Evolutionary conservation across 2,888 invertebrate genomes (phyloP), one percentile per base, ranked within the genome.

Genomic region (Leptinotarsa tumamoca): DNA sequence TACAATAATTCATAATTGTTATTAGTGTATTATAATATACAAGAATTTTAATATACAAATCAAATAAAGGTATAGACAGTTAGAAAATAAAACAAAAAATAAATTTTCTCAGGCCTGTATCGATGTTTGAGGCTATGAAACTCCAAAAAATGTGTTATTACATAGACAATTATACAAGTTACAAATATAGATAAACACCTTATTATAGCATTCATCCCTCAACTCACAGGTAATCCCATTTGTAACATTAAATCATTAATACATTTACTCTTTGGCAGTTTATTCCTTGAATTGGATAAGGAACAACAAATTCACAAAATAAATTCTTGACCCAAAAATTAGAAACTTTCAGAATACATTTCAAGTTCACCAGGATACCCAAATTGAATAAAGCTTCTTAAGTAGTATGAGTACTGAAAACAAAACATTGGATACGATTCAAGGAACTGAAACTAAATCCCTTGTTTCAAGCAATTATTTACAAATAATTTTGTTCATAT

Each of bases 261-360:
- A 80, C 63, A 75, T 79, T 70, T 58, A 81, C 77, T 84, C 84
- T 84, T 84, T 84, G 84, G 84, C 84, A 84, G 84, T 84, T 84
- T 77, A 83, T 82, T 76, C 83, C 82, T 76, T 76, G 77, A 77
- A 75, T 72, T 80, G 77, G 74, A 63, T 51, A 66, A 74, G 63
- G 76, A 78, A 76, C 73, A 73, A 72, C 71, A 74, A 75, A 78
- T 80, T 72, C 77, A 77, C 78, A 80, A 77, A 73, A 71, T 74
- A 72, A 33, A 63, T 33, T 63, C 43, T 33, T 63, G 15, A 63
- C 17, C 15, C 63, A 63, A 43, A 63, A 43, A n/a, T 33, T 14
- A 33, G 17, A n/a, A 43, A 43, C 33, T 43, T 73, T 73, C 69
- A 73, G 23, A 69, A 71, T 68, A 51, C 51, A 49, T 50, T 58